Evolutionary conservation across 2,113 vertebrate species (phyloP), one percentile per base, ranked within the genome.

Genomic region (Ailurus styani): DNA sequence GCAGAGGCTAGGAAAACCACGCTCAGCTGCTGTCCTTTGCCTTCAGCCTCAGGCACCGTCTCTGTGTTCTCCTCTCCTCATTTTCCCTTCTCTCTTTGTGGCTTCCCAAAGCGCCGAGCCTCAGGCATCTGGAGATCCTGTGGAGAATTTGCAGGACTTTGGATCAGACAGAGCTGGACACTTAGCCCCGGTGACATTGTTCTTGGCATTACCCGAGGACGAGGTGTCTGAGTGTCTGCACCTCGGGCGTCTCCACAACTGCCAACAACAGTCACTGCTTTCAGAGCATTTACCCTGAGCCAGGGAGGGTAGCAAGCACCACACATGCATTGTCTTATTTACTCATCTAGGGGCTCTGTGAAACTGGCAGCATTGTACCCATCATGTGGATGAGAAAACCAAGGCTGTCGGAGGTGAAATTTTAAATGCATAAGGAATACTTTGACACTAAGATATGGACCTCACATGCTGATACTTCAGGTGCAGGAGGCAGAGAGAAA

Each of bases 101-200:
- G 62, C 31, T 31, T 87, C 64, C 68, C 73, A 34, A 57, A 82
- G 62, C 18, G 10, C 75, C n/a, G 66, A 93, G 78, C 42, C 0
- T 0, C 29, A 23, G 54, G 78, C 42, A 34, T n/a, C 2, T 10
- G 37, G 70, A 92, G 34, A 45, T 50, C 62, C 42, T 12, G 17
- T 7, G 86, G 79, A 92, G 88, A 47, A 95, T 64, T 55, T 66
- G 1, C 29, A 47, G 34, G 68, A 42, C 73, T 75, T 85, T 68
- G 89, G 31, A 45, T 64, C 55, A 50, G 83, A 64, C 45, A 72
- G 77, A 96, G n/a, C 7, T 23, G 68, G 90, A 95, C 79, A 23
- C 18, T 21, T 5, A 55, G 21, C 37, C 12, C 47, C 29, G 29
- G 21, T 60, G 79, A 60, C 68, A 34, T 34, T 87, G 70, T 95